These are phyloP conservation scores for Drosophila albomicans DNA, from an alignment of 1,140 invertebrate species.

Conservation along the genomic window DNA sequence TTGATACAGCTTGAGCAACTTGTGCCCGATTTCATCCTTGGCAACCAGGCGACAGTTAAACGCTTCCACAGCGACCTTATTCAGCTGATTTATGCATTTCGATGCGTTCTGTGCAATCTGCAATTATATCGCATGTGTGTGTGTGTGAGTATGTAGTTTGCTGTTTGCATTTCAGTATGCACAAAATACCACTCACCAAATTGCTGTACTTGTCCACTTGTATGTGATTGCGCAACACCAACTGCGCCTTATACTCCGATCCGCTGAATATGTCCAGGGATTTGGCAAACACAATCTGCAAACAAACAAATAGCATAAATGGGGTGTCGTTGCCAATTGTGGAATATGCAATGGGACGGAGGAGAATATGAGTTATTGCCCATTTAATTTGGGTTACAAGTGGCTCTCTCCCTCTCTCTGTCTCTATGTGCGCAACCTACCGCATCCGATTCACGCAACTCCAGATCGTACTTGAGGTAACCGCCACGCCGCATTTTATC, in stretches of 20 bases:
- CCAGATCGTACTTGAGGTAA: constrained; percentile 79
- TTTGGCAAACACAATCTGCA: constrained; percentile 79
- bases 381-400: neutral
- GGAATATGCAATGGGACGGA: neutral
- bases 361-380: constrained; percentile 31
- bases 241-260: constrained; percentile 63
- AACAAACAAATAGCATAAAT: constrained; percentile 20
- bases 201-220: constrained; percentile 81
- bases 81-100: constrained; percentile 62
- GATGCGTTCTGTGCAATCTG: constrained; percentile 75
- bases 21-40: constrained; percentile 61
- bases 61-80: constrained; percentile 56
- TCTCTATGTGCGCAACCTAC: constrained; percentile 38
- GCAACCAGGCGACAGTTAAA: constrained; percentile 71
- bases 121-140: neutral
- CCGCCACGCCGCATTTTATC: constrained; percentile 60
- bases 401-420: too few species aligned
- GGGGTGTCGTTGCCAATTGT: too few species aligned
- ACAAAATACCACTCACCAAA: constrained; percentile 60
- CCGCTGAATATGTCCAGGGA: constrained; percentile 81
- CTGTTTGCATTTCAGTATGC: neutral
- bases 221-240: constrained; percentile 81
- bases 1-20: constrained; percentile 73
- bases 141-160: neutral
- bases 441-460: constrained; percentile 81